Evolutionary conservation across 2,888 invertebrate species (phyloP).

Genomic region (Nebria salina): DNA sequence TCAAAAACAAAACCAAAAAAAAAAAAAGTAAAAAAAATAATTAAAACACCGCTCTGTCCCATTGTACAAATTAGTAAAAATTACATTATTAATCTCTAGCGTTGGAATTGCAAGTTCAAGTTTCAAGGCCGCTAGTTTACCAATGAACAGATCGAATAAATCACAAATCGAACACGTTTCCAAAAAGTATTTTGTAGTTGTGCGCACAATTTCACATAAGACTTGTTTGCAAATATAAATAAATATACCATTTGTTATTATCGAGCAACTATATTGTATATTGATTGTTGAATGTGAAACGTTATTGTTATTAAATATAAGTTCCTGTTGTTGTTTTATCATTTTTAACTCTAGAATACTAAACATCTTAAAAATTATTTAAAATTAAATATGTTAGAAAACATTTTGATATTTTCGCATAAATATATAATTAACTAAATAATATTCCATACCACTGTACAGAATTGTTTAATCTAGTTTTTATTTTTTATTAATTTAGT

Average conservation of each 20-base stretch:
- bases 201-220: conserved; percentile 29
- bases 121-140: conserved; percentile 16
- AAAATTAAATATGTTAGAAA: neutral
- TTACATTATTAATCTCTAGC: conserved; percentile 45
- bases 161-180: conserved; percentile 17
- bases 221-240: conserved; percentile 18
- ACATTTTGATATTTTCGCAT: neutral
- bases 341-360: conserved; percentile 1
- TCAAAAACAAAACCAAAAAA: neutral
- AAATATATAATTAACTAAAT: no score
- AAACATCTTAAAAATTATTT: neutral
- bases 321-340: neutral
- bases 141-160: conserved; percentile 21
- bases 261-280: conserved; percentile 7
- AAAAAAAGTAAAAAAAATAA: conserved; percentile 18
- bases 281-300: neutral
- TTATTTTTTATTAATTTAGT: no score
- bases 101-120: conserved; percentile 44
- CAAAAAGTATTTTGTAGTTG: conserved; percentile 30
- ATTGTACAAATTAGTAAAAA: conserved; percentile 46
- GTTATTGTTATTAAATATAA: neutral
- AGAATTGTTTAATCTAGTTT: no score
- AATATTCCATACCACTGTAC: no score
- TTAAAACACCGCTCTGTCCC: conserved; percentile 41
- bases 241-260: conserved; percentile 14